These are phyloP conservation scores for Melikaiella ostensackeni DNA, from an alignment of 2,888 invertebrate genomes.

Conservation along the genomic window DNA sequence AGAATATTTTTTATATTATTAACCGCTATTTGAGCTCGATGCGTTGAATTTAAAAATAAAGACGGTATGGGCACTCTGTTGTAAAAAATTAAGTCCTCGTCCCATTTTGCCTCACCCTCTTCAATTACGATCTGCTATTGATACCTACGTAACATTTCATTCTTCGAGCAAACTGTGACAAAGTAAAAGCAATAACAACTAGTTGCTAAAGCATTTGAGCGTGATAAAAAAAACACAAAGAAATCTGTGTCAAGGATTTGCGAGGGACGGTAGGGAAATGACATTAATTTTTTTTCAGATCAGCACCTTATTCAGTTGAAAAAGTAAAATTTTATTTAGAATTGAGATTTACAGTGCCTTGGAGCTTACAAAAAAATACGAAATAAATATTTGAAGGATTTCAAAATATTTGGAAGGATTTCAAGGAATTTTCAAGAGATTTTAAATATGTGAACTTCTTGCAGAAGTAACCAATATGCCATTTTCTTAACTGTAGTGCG, in stretches of 20 bases:
- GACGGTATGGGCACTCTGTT: neutral
- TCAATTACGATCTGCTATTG: conserved; percentile 25
- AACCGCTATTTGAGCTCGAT: neutral
- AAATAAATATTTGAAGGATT: no score
- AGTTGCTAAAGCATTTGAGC: conserved; percentile 27
- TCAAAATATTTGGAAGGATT: no score
- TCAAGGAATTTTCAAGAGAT: no score
- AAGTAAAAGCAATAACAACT: conserved; percentile 31
- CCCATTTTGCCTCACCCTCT: conserved; percentile 24
- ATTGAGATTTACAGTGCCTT: no score
- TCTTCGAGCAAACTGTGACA: conserved; percentile 30
- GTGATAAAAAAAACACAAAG: conserved; percentile 17
- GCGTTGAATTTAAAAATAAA: neutral
- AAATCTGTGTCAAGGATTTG: conserved; percentile 33
- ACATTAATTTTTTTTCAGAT: conserved; percentile 14
- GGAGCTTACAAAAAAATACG: no score
- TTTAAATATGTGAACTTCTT: no score
- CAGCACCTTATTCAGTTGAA: neutral
- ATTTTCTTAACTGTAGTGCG: no score
- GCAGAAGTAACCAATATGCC: no score
- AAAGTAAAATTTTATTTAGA: neutral
- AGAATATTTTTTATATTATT: neutral
- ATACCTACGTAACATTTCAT: conserved; percentile 24
- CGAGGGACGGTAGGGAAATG: conserved; percentile 23
- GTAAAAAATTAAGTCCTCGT: conserved; percentile 5